Evolutionary conservation across 2,113 vertebrate species (phyloP).

Genomic region (Strix aluco): DNA sequence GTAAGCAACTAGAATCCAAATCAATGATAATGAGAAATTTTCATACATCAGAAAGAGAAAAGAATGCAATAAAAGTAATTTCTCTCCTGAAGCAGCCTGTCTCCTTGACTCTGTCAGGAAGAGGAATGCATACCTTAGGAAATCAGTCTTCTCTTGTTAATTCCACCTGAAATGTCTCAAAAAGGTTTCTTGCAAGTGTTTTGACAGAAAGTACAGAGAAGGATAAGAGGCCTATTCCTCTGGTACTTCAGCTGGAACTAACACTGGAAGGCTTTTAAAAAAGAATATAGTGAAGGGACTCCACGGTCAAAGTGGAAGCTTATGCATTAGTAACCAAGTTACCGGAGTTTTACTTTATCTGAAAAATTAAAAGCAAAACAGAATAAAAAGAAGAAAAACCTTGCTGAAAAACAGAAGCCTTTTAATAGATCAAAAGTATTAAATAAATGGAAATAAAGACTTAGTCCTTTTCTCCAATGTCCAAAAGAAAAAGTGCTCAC

Average conservation of each 20-base stretch:
- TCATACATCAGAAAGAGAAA: conserved; percentile 16
- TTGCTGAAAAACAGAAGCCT: neutral
- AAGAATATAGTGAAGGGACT: neutral
- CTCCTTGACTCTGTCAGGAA: conserved; percentile 45
- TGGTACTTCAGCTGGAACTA: conserved; percentile 17
- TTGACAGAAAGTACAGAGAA: conserved; percentile 38
- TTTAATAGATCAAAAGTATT: neutral
- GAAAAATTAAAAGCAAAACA: neutral
- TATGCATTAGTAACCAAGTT: neutral
- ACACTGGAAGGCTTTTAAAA: conserved; percentile 6
- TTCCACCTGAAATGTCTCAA: conserved; percentile 46
- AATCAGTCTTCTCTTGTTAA: conserved; percentile 57
- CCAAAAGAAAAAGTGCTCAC: neutral
- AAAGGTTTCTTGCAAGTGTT: conserved; percentile 42
- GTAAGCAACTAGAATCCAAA: conserved; percentile 31
- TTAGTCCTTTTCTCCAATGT: neutral
- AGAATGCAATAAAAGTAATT: neutral
- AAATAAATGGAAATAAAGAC: neutral
- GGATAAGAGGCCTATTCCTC: conserved; percentile 3
- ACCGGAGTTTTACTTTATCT: neutral
- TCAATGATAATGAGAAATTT: neutral
- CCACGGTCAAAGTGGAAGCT: neutral
- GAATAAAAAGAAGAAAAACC: neutral
- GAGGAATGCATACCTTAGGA: neutral
- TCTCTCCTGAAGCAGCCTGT: conserved; percentile 20